Base-by-base conservation (phyloP, 2,888 invertebrate genomes). In the Chymomyza procnemis region DNA sequence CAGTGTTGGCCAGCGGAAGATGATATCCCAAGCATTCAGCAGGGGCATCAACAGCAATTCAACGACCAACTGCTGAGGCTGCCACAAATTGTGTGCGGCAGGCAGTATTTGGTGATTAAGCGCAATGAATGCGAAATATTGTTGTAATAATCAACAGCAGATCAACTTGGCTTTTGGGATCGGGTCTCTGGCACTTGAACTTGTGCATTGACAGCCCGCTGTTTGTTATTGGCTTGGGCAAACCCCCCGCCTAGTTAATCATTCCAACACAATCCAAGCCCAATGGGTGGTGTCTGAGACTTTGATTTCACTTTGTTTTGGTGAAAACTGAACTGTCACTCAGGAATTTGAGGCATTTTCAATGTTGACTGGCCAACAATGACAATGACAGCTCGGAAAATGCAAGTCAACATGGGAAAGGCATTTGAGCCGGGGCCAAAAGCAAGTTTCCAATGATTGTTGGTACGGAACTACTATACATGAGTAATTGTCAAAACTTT, bases 61-160 rank as follows among this genome's bases (percentile, higher is more conserved):
- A 47, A 55, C 52, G 64, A 69, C 70, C 81, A 64, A 81, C 80
- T 73, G 80, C 74, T 84, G 80, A 21, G 84, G 61, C 71, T 54
- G 66, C 79, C 73, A 68, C 77, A 76, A 77, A 74, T 74, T 74
- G 74, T 75, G 76, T 74, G 74, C 72, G 76, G 26, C 26, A 66
- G 76, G 81, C 82, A 84, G 75, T 69, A 80, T 85, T 82, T 78
- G 87, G 78, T 86, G 82, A 87, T 83, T 83, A 85, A 76, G 85
- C 78, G 71, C 86, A 74, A 74, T 87, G 74, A 83, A 87, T 83
- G 87, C 84, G 79, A 83, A 83, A 85, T 83, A 83, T 80, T 78
- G 76, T 59, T 75, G 75, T 78, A 74, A 87, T 87, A 82, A 85
- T 86, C 85, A 73, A 71, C 58, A 69, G 18, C 50, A 50, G 19